Percentiles rank a stretch among this genome's conserved stretches.
phyloP scores from a whole-genome alignment of 2,113 vertebrate genomes.

The Peromyscus californicus region DNA sequence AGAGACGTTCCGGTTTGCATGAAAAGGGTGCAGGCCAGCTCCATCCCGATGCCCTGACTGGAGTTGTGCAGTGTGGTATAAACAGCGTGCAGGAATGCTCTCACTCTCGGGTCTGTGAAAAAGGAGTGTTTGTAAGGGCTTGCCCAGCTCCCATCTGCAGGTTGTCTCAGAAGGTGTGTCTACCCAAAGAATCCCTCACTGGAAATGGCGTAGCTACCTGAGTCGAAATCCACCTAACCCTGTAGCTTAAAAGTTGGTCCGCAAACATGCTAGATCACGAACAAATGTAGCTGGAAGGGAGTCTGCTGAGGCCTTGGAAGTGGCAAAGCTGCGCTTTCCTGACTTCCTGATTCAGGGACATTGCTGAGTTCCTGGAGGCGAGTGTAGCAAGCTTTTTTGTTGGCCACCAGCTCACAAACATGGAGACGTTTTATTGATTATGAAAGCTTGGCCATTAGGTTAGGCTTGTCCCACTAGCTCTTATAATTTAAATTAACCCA shows the following conservation, averaged over 20 bases:
- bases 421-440: not conserved
- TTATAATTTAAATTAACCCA: not conserved
- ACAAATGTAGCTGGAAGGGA: not conserved
- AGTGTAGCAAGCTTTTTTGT: not conserved
- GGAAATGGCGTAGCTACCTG: not conserved
- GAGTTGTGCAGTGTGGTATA: constrained; percentile 81
- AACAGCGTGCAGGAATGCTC: constrained; percentile 82
- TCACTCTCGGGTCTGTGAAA: constrained; percentile 88
- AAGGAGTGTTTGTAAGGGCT: not conserved
- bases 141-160: accelerated
- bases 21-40: constrained; percentile 90
- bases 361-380: not conserved
- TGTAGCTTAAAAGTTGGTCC: not conserved
- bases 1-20: constrained; percentile 86
- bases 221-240: not conserved
- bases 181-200: not conserved
- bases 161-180: not conserved
- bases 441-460: not conserved
- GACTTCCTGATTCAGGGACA: not conserved
- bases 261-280: not conserved
- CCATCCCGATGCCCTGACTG: constrained; percentile 84
- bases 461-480: not conserved
- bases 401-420: not conserved
- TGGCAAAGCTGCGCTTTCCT: not conserved
- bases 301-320: not conserved